Evolutionary conservation across 2,113 vertebrate genomes (phyloP), one percentile per base, ranked within the genome.

Genomic region (Cyphomyrus discorhynchus): DNA sequence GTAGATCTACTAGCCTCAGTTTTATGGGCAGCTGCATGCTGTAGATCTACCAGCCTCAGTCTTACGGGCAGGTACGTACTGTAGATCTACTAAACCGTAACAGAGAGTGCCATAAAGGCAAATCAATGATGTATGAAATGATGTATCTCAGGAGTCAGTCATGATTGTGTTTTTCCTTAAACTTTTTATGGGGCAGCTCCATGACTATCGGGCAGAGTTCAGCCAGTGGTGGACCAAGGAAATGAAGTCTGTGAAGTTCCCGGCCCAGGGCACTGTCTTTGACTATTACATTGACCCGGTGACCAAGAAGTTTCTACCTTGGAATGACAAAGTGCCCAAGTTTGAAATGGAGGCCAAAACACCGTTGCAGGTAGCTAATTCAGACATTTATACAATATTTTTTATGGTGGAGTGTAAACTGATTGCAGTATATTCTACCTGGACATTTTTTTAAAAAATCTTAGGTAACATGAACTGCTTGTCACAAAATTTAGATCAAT

Each of bases 161-260:
- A 21, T 7, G 11, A 8, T 27, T 52, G 24, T n/a, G 10, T 47
- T 27, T 52, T 47, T 86, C 13, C 27, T 86, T 35, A 87, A 56
- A 56, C 9, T 21, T 35, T 21, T 21, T 1, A 11, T 70, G n/a
- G 62, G 31, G 46, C 83, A 97, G 96, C 95, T 97, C 0, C 3
- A 93, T 3, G 96, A 97, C 83, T 94, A 96, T 10, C 95, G 95
- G 0, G 92, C 95, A 0, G 94, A 96, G 87, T 97, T 96, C 95
- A 96, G 96, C 92, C 95, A 91, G 5, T 97, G 96, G 96, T 97
- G 96, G 96, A 21, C 95, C 89, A 92, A 93, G 0, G 95, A 96
- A 17, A 96, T 97, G 56, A 96, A 96, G 90, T 90, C 95, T 0
- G 70, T 97, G 93, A 96, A 96, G 95, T 94, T 96, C 83, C 96